Conservation (phyloP, 2,113 vertebrate genomes). For the Chaetodon trifascialis region DNA sequence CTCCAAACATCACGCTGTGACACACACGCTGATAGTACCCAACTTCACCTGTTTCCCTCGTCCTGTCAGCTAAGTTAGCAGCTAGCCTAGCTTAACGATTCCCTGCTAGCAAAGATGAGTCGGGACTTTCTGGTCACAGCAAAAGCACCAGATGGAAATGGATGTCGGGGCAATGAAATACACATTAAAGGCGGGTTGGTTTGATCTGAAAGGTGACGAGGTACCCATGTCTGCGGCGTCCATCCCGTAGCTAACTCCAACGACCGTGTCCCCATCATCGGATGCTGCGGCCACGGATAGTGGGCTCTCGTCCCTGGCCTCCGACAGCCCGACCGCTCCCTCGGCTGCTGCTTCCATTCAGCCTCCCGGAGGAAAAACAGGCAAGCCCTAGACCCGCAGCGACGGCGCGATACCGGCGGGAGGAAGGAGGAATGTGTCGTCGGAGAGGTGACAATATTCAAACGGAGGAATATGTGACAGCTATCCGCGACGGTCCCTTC, state of each 20-base stretch:
- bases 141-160: not conserved
- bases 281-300: conserved; percentile 81
- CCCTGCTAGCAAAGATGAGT: conserved; percentile 75
- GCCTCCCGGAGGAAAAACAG: conserved; percentile 70
- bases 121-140: conserved; percentile 68
- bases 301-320: conserved; percentile 84
- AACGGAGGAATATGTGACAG: conserved; percentile 25
- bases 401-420: conserved; percentile 25
- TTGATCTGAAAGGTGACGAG: not conserved
- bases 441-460: conserved; percentile 7
- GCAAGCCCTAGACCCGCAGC: conserved; percentile 59
- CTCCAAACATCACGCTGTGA: not conserved
- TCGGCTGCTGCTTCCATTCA: conserved; percentile 86
- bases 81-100: conserved; percentile 67
- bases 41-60: conserved; percentile 56
- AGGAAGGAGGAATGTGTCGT: not conserved
- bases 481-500: conserved; percentile 67
- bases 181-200: not conserved
- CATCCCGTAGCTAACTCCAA: conserved; percentile 81
- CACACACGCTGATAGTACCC: not conserved
- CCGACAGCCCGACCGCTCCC: conserved; percentile 84
- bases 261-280: conserved; percentile 83
- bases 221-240: conserved; percentile 82
- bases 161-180: not conserved
- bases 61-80: conserved; percentile 56